These are phyloP conservation scores for Troides aeacus DNA, from an alignment of 2,888 invertebrate species.

Conservation along the genomic window DNA sequence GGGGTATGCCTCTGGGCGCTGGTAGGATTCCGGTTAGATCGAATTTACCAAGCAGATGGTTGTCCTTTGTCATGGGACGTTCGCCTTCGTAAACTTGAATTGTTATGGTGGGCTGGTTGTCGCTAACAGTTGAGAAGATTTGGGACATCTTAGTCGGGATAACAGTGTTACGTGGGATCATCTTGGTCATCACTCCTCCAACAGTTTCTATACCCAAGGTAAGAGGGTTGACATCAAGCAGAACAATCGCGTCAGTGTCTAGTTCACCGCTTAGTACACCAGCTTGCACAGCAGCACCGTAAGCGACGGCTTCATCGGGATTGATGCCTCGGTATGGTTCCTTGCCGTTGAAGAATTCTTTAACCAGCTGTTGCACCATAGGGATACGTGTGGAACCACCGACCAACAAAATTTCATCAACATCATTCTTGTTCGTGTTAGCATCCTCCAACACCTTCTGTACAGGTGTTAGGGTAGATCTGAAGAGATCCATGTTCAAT, in stretches of 20 bases:
- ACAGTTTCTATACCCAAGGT: conserved; percentile 99
- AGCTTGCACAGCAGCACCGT: conserved; percentile 99
- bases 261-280: conserved; percentile 98
- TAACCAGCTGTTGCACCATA: conserved; percentile 95
- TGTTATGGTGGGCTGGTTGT: conserved; percentile 99
- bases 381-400: conserved; percentile 99
- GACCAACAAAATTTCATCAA: conserved; percentile 99
- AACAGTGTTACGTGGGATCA: conserved; percentile 98
- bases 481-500: conserved; percentile 95
- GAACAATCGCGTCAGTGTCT: conserved; percentile 96
- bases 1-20: conserved; percentile 94
- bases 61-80: conserved; percentile 99
- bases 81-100: conserved; percentile 99
- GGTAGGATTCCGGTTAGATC: conserved; percentile 98
- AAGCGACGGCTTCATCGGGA: conserved; percentile 99
- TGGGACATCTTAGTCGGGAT: conserved; percentile 99
- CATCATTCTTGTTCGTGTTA: conserved; percentile 99
- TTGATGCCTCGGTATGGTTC: conserved; percentile 99
- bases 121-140: conserved; percentile 99
- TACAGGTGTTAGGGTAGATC: conserved; percentile 96
- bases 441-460: conserved; percentile 98
- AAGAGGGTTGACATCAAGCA: conserved; percentile 98
- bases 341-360: conserved; percentile 98
- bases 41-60: conserved; percentile 98
- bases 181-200: conserved; percentile 99